These are phyloP conservation scores for Clunio marinus DNA, from an alignment of 2,888 invertebrate genomes.

Conservation along the genomic window DNA sequence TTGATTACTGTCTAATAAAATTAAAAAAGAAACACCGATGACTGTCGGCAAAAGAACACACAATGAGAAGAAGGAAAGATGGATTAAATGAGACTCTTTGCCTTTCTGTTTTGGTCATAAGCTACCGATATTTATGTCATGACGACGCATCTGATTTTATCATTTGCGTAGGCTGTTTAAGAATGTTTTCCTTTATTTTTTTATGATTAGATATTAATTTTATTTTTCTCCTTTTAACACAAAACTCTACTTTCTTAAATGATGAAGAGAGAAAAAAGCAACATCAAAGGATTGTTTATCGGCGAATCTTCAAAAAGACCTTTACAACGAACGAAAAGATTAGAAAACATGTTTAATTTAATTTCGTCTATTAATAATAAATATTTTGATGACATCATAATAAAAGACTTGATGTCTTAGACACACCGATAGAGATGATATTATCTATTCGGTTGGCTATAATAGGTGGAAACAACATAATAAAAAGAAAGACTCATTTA, in stretches of 20 bases:
- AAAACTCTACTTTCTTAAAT: too few relatives aligned
- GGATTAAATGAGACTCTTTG: background rate
- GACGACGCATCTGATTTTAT: background rate
- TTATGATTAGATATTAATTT: background rate
- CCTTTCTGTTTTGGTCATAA: background rate
- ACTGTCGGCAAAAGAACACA: constrained; percentile 15
- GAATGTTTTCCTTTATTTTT: too few relatives aligned
- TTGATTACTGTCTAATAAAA: constrained; percentile 39
- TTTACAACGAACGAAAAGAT: background rate
- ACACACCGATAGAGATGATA: constrained; percentile 18
- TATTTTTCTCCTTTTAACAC: background rate
- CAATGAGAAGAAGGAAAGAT: background rate
- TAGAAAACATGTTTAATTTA: constrained; percentile 30
- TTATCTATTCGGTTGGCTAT: constrained; percentile 26
- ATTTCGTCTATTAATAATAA: constrained; percentile 38
- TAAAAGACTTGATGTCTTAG: constrained; percentile 22
- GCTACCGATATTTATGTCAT: background rate
- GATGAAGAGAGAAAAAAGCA: too few relatives aligned
- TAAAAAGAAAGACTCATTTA: constrained; percentile 35
- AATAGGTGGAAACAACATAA: constrained; percentile 37
- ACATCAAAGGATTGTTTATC: background rate
- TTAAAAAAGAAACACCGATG: constrained; percentile 1
- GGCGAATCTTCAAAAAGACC: constrained; percentile 28
- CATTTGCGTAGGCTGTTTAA: background rate
- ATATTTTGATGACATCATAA: constrained; percentile 39